A percentile compares a stretch with the other conserved stretches of the same genome.
These are phyloP conservation scores for Sinohyriopsis cumingii DNA, from an alignment of 2,888 invertebrate species.

Conservation along the genomic window DNA sequence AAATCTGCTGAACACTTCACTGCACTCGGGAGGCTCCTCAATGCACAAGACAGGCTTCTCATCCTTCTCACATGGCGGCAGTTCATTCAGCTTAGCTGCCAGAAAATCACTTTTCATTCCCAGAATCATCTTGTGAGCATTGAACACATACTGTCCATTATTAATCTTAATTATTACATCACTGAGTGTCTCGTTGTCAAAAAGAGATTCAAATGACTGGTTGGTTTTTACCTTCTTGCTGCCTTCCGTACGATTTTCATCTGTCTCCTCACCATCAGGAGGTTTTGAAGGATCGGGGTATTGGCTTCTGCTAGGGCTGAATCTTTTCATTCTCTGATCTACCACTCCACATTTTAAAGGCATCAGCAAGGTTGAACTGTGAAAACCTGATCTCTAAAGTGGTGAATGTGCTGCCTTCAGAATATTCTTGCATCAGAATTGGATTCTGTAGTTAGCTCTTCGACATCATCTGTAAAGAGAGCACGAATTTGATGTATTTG, in stretches of 20 bases:
- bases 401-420: too few species aligned
- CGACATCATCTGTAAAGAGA: too few species aligned
- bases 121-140: slow-evolving; percentile 63
- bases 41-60: slow-evolving; percentile 51
- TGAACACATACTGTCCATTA: slow-evolving; percentile 56
- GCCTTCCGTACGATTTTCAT: slow-evolving; percentile 37
- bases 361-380: too few species aligned
- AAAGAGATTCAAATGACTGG: slow-evolving; percentile 61
- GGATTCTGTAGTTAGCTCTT: too few species aligned
- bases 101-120: slow-evolving; percentile 61
- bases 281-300: slow-evolving; percentile 60
- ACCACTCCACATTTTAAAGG: too few species aligned
- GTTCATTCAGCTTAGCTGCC: slow-evolving; percentile 53
- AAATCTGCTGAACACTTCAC: slow-evolving; percentile 64
- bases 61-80: slow-evolving; percentile 30
- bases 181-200: slow-evolving; percentile 61
- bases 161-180: slow-evolving; percentile 60
- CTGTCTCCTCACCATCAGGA: slow-evolving; percentile 46
- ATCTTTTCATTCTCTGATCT: slow-evolving; percentile 52
- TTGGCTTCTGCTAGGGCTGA: slow-evolving; percentile 50
- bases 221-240: slow-evolving; percentile 61
- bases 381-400: too few species aligned
- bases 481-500: too few species aligned
- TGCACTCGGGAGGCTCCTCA: slow-evolving; percentile 61
- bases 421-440: too few species aligned